A percentile compares a stretch with the other conserved stretches of the same genome.
phyloP scores from a whole-genome alignment of 2,113 vertebrate species.

The Nerophis ophidion region DNA sequence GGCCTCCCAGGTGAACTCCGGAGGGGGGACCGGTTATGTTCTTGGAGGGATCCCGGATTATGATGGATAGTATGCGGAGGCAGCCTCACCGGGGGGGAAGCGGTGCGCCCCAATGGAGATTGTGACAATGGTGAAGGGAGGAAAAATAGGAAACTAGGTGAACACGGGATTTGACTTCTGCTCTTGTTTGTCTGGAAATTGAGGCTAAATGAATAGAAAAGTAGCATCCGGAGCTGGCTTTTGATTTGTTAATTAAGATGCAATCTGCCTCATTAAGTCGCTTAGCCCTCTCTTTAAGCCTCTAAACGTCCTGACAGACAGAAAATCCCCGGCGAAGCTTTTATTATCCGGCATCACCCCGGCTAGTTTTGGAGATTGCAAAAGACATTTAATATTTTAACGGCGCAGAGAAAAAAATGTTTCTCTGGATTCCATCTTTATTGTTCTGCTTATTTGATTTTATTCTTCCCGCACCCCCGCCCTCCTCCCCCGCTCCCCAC shows the following conservation, averaged over 20 bases:
- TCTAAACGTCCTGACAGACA: slow-evolving; percentile 7
- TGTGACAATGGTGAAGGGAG: slow-evolving; percentile 41
- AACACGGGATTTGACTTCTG: neutral
- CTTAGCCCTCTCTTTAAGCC: slow-evolving; percentile 11
- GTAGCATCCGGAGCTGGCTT: neutral
- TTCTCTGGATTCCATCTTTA: slow-evolving; percentile 19
- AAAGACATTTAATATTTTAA: slow-evolving; percentile 6
- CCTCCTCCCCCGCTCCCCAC: neutral
- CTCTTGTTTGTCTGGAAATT: neutral
- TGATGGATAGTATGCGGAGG: slow-evolving; percentile 40
- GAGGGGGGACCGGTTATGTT: slow-evolving; percentile 1
- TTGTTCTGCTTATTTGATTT: slow-evolving; percentile 35
- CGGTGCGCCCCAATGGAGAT: slow-evolving; percentile 40
- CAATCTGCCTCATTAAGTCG: slow-evolving; percentile 23
- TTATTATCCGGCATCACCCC: neutral
- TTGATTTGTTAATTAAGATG: slow-evolving; percentile 20
- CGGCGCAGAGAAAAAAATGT: neutral
- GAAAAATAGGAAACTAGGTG: slow-evolving; percentile 35
- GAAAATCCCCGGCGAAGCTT: slow-evolving; percentile 3
- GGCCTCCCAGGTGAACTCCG: slow-evolving; percentile 6
- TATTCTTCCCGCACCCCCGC: neutral
- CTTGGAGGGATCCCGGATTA: slow-evolving; percentile 18
- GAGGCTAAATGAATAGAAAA: neutral
- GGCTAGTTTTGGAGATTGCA: slow-evolving; percentile 8
- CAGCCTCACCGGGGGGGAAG: slow-evolving; percentile 27